Base-by-base conservation (phyloP, 2,888 invertebrate species). In the Nebria brevicollis region DNA sequence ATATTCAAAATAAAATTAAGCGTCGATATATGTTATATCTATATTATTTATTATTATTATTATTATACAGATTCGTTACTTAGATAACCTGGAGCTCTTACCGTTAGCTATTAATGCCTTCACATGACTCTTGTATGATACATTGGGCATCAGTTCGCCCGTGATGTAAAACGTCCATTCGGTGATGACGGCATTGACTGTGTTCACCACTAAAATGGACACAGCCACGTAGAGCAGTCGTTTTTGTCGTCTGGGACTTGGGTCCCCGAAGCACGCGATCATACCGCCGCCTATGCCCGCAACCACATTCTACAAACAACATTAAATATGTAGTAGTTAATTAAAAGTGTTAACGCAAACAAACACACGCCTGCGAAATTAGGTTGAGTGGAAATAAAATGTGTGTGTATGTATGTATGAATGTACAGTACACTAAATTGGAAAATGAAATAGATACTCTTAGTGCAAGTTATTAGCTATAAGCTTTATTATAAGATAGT, bases 181-280 rank as follows among this genome's bases (percentile, higher is more conserved):
- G 72, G 88, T 88, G 25, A 91, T 84, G 82, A 90, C 87, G 75
- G 93, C 89, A 90, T 93, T 90, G 87, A 91, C 85, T 86, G 88
- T 84, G 86, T 88, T 87, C 89, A 92, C 87, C 89, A 91, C 87
- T 87, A 89, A 85, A 89, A 93, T 89, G 87, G 90, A 87, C 89
- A 91, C 85, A 90, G 90, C 88, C 85, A 91, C 86, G 85, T 89
- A 90, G 72, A 91, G 87, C 26, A 91, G 86, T n/a, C 88, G 86
- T 83, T 90, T 90, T 83, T 90, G 90, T 77, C 90, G 88, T 82
- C 86, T 87, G 11, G 88, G 85, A 25, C 89, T 89, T 80, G 90
- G 85, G 81, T 87, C 86, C 20, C 89, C 89, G 81, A 90, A 89
- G 84, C 90, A 90, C 4, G 90, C 89, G 72, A 90, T 85, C 87